Evolutionary conservation across 2,113 vertebrate species (phyloP).

Genomic region (Uria aalge): DNA sequence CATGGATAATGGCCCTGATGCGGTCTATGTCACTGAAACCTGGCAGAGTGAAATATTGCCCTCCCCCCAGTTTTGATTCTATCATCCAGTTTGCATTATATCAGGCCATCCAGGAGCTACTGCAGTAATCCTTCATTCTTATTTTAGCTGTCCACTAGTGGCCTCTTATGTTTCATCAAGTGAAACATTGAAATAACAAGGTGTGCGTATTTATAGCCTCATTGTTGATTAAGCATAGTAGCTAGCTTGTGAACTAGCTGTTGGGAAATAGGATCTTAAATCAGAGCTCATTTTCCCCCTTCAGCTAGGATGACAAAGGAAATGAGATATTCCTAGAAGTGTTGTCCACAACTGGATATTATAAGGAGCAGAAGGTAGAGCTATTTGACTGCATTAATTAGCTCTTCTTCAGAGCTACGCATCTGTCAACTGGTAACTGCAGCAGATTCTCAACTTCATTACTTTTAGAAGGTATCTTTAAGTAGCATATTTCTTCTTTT

Average conservation of each 20-base stretch:
- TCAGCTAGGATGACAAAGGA: background rate
- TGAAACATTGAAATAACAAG: conserved; percentile 47
- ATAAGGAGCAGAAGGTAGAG: background rate
- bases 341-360: conserved; percentile 14
- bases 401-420: background rate
- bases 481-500: background rate
- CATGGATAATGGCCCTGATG: conserved; percentile 4
- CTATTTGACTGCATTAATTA: conserved; percentile 38
- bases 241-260: conserved; percentile 28
- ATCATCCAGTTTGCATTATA: conserved; percentile 38
- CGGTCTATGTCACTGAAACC: conserved; percentile 18
- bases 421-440: background rate
- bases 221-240: conserved; percentile 45
- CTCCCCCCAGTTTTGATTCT: conserved; percentile 16
- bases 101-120: conserved; percentile 33
- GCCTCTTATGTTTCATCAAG: conserved; percentile 40
- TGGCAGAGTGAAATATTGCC: conserved; percentile 40
- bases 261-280: conserved; percentile 48
- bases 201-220: conserved; percentile 49
- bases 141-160: conserved; percentile 53
- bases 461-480: background rate
- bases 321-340: conserved; percentile 22
- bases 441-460: background rate
- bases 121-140: conserved; percentile 57
- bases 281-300: conserved; percentile 20